Evolutionary conservation across 2,113 vertebrate species (phyloP), one percentile per base, ranked within the genome.

Genomic region (Oceanites oceanicus): DNA sequence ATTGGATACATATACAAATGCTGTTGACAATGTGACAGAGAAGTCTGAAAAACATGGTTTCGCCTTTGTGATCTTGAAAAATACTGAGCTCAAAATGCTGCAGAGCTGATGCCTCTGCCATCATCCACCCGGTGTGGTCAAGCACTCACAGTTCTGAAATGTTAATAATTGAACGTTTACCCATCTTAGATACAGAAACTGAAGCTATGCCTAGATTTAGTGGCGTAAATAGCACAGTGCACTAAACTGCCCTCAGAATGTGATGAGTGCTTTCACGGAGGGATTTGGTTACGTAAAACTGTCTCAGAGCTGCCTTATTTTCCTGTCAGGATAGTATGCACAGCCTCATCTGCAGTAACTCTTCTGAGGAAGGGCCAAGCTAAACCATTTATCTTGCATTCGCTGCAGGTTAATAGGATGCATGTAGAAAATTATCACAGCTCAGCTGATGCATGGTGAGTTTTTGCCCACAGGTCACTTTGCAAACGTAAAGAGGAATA

Each of bases 261-360:
- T 7, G 50, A 18, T 32, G 6, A 0, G 9, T 29, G 59, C 40
- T 45, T 86, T 81, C 17, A 5, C 44, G 9, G 18, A 32, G 56
- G 38, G 38, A 18, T 63, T 47, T 59, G 38, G 38, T 42, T 82
- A 34, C 5, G 6, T 47, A 73, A 52, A 68, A 17, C 23, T 27
- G 7, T 22, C 44, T n/a, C 42, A 12, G 42, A 40, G 29, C 27
- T 61, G 42, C 42, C 13, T 32, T 32, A 6, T 53, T 52, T 80
- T 74, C 30, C 29, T 1, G 0, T 26, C 67, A 63, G 74, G 55
- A 30, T 5, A 9, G 29, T 3, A 14, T 1, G 20, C 17, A 15
- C 73, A 79, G 26, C 61, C 32, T 50, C 40, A n/a, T 17, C 63
- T 11, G 20, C 68, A 50, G 25, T 8, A 32, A 14, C 75, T 9